Percentiles rank a stretch among this genome's conserved stretches.
Evolutionary conservation across 2,113 vertebrate species (phyloP).

Genomic region (Bufo bufo): DNA sequence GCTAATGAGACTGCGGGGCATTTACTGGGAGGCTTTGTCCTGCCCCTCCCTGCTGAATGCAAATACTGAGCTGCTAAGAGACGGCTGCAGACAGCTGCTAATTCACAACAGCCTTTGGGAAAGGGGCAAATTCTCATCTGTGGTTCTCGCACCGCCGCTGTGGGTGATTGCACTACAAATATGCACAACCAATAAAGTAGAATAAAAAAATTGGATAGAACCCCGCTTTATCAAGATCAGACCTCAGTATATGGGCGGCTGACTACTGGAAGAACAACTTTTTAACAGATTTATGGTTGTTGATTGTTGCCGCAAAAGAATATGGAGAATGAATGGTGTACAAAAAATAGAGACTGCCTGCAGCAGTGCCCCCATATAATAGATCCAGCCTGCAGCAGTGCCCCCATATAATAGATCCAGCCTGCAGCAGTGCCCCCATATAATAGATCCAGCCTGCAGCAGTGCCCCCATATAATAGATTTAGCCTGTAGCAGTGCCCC

Average conservation of each 20-base stretch:
- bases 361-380: not conserved
- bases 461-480: not conserved
- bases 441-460: not conserved
- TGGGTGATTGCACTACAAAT: not conserved
- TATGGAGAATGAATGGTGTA: not conserved
- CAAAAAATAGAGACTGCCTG: not conserved
- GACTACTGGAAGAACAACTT: not conserved
- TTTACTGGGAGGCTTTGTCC: slow-evolving; percentile 34
- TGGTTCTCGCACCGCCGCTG: not conserved
- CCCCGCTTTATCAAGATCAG: no score
- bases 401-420: not conserved
- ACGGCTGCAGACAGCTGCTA: slow-evolving; percentile 31
- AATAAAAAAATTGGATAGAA: no score
- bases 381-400: not conserved
- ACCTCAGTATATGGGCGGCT: not conserved
- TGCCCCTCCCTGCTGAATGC: slow-evolving; percentile 47
- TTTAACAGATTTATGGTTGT: not conserved
- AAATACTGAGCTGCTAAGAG: slow-evolving; percentile 51
- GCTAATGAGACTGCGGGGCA: slow-evolving; percentile 49
- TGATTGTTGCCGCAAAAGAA: not conserved
- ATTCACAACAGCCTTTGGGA: slow-evolving; percentile 45
- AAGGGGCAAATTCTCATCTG: slow-evolving; percentile 14
- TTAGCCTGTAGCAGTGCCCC: not conserved
- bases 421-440: not conserved
- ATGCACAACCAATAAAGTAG: no score